Percentiles rank a stretch among this genome's conserved stretches.
These are phyloP conservation scores for Lampropteryx suffumata DNA, from an alignment of 2,888 invertebrate species.

Conservation along the genomic window DNA sequence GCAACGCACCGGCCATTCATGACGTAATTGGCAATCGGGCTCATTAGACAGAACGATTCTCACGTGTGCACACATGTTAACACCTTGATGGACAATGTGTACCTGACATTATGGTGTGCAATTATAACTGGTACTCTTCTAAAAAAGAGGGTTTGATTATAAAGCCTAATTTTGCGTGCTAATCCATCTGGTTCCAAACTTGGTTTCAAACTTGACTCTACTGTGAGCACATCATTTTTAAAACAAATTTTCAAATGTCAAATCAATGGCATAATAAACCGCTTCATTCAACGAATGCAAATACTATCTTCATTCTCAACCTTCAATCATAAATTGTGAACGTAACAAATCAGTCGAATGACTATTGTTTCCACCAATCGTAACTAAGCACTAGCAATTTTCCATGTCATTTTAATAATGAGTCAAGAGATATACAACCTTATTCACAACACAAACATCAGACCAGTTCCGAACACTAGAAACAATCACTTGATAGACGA, in stretches of 20 bases:
- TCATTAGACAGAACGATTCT: conserved; percentile 69
- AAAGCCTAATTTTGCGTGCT: too few relatives aligned
- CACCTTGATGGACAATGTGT: conserved; percentile 43
- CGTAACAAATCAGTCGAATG: conserved; percentile 53
- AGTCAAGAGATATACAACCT: conserved; percentile 1
- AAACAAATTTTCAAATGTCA: too few relatives aligned
- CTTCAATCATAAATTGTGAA: conserved; percentile 52
- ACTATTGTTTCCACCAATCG: conserved; percentile 51
- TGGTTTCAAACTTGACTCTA: too few relatives aligned
- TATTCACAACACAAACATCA: background rate
- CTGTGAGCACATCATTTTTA: too few relatives aligned
- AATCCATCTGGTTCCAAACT: too few relatives aligned
- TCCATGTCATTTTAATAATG: conserved; percentile 35
- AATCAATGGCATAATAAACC: too few relatives aligned
- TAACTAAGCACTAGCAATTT: conserved; percentile 44
- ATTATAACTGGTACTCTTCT: conserved; percentile 1
- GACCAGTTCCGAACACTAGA: background rate
- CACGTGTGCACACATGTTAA: conserved; percentile 56
- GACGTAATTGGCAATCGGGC: conserved; percentile 75
- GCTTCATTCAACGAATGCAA: too few relatives aligned
- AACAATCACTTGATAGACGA: conserved; percentile 2
- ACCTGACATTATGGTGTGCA: conserved; percentile 12
- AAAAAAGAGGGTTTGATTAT: background rate
- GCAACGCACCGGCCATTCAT: conserved; percentile 78
- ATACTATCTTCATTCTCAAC: too few relatives aligned